Evolutionary conservation across 2,888 invertebrate genomes (phyloP), one percentile per base, ranked within the genome.

Genomic region (Perithous albicinctus): DNA sequence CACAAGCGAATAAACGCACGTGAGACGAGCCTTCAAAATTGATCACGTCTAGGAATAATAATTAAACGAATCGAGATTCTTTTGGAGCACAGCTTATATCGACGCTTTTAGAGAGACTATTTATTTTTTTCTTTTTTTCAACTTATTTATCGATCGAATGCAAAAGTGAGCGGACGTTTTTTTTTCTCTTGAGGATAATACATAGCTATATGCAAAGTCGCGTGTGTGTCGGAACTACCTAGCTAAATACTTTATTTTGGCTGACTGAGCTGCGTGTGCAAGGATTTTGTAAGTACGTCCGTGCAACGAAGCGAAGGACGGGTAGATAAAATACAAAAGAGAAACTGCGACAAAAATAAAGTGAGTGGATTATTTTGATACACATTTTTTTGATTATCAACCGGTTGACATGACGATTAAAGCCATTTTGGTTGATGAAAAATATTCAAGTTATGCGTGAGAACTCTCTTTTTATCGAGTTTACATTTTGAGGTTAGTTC

Each of bases 221-320:
- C 32, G 32, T 54, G 29, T 26, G 23, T n/a, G n/a, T n/a, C n/a
- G 23, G 20, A 8, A 10, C 38, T 41, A n/a, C n/a, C n/a, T 41
- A 8, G 8, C 1, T 59, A 59, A 59, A 32, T 35, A 59, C 32
- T 59, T 59, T 59, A 59, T 59, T 59, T 59, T 59, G 32, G 29
- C 59, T 29, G 32, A 15, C 59, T 29, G 59, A 35, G 18, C 29
- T 18, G 7, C 15, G 18, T 7, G n/a, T 1, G 4, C 7, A n/a
- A n/a, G n/a, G n/a, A n/a, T n/a, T n/a, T n/a, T n/a, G n/a, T n/a
- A n/a, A n/a, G n/a, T 56, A 56, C 18, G 32, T 32, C 32, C 59
- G 59, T 32, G 32, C 35, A 32, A 18, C 15, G n/a, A 12, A 18
- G 7, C 32, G 59, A 59, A 59, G 10, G 32, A 59, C 59, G 59